Evolutionary conservation across 1,140 invertebrate species (phyloP), one percentile per base, ranked within the genome.

Genomic region (Atta texana): DNA sequence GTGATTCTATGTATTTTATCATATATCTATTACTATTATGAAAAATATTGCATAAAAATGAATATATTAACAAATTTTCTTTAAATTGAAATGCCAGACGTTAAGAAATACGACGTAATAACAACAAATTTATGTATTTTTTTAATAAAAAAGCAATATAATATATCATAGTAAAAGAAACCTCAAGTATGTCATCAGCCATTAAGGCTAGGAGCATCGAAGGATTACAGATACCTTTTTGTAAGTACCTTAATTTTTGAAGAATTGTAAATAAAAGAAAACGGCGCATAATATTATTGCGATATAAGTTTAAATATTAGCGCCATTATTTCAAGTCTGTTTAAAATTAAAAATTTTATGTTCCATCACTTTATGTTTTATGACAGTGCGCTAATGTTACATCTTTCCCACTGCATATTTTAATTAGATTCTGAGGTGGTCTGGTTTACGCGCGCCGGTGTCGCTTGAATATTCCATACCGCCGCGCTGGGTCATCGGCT

Each of bases 381-480:
- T 18, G 64, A n/a, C 51, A 16, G 8, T 14, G 31, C 31, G 34
- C 53, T 34, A 49, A 61, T 12, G 39, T 44, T 39, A 44, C 39
- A 24, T 75, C 69, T 84, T 84, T 18, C 39, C 44, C 24, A 69
- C 34, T 74, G 55, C 69, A 84, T 84, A 84, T 84, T 75, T 84
- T 74, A 84, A 84, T 84, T 75, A 84, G 80, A 57, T 84, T 84
- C 57, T 61, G 44, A 84, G 80, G 55, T 49, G 68, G 69, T 74
- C 55, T 84, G 69, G 80, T 72, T 75, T 84, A 82, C 49, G 66
- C 55, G 64, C 49, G 53, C 61, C 39, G 28, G 39, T 77, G 64
- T 59, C 71, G 66, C 86, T 88, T 74, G 85, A 90, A 86, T 88
- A 86, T 76, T 86, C 86, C 80, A 90, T 64, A 81, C 63, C 63